Evolutionary conservation across 2,113 vertebrate species (phyloP).

Genomic region (Tragulus kanchil): DNA sequence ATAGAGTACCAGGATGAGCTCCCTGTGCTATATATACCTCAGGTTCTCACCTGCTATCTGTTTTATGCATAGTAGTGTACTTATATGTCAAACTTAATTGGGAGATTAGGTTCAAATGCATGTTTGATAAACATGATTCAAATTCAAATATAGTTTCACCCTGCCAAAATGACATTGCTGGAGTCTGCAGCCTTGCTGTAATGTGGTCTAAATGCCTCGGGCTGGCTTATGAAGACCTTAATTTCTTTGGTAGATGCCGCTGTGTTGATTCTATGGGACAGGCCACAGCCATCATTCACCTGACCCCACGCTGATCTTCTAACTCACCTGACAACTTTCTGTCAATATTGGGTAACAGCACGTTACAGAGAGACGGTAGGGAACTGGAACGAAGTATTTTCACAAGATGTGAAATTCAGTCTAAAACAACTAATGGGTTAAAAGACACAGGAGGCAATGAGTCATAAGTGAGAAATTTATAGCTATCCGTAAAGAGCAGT

Average conservation of each 20-base stretch:
- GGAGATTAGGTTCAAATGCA: neutral
- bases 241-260: neutral
- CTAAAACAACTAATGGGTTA: neutral
- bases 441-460: neutral
- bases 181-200: neutral
- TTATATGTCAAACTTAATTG: neutral
- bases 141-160: conserved; percentile 38
- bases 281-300: neutral
- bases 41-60: neutral
- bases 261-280: neutral
- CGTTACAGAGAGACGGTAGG: neutral
- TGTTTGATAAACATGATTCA: conserved; percentile 34
- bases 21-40: no score
- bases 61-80: neutral
- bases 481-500: neutral
- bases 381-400: neutral
- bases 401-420: conserved; percentile 14
- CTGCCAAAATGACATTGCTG: neutral
- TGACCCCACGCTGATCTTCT: neutral
- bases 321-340: conserved; percentile 11
- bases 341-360: neutral
- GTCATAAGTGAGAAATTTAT: neutral
- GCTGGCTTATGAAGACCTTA: neutral
- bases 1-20: no score
- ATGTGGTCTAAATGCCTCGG: neutral